phyloP scores from a whole-genome alignment of 1,140 invertebrate genomes.

The Scaptomyza pallida region DNA sequence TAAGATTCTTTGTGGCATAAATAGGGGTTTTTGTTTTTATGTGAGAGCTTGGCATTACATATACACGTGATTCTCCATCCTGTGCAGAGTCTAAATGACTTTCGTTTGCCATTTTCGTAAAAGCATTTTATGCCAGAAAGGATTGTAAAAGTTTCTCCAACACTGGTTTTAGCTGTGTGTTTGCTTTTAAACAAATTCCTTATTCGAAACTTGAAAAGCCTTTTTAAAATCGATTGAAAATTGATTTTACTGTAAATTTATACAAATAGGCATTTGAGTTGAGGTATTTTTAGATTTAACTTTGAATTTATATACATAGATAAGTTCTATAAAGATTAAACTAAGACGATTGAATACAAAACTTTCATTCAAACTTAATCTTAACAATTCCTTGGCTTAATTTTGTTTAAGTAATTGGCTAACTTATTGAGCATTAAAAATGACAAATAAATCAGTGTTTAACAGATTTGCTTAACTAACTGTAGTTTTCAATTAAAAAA shows the following conservation, averaged over 20 bases:
- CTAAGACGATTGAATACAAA: background rate
- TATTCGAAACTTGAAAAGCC: background rate
- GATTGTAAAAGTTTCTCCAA: conserved; percentile 32
- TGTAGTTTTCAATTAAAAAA: conserved; percentile 1
- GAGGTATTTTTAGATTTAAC: no score
- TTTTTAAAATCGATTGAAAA: background rate
- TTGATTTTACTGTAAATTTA: background rate
- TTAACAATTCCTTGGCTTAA: no score
- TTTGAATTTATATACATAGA: no score
- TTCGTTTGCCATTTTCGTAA: conserved; percentile 43
- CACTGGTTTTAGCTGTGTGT: conserved; percentile 1
- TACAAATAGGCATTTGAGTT: background rate
- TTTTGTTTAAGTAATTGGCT: background rate
- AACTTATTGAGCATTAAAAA: background rate
- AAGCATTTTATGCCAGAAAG: conserved; percentile 23
- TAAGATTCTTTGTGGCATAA: conserved; percentile 36
- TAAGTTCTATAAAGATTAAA: no score
- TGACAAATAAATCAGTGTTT: background rate
- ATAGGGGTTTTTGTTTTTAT: conserved; percentile 22
- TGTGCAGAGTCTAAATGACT: conserved; percentile 42
- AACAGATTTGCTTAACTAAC: background rate
- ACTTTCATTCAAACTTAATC: background rate
- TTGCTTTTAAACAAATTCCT: conserved; percentile 2
- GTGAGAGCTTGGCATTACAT: conserved; percentile 15
- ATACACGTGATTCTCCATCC: background rate